Evolutionary conservation across 2,797 vertebrate genomes (phyloP).

Genomic region (Labroides dimidiatus): DNA sequence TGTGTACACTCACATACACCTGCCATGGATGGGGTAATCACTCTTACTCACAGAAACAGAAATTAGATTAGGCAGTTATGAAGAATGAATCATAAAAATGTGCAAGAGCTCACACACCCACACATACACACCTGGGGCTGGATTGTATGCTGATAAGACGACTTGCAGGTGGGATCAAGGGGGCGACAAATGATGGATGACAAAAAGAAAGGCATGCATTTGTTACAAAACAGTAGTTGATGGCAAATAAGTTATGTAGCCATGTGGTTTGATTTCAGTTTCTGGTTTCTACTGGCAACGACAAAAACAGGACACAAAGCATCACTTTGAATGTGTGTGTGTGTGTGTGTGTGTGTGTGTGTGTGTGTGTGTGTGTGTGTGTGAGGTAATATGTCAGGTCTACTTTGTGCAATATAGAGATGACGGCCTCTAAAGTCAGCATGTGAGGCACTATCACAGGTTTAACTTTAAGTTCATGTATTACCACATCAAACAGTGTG

Average conservation of each 20-base stretch:
- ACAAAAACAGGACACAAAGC: slow-evolving; percentile 64
- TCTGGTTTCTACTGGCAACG: slow-evolving; percentile 68
- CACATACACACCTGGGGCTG: slow-evolving; percentile 50
- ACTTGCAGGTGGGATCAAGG: slow-evolving; percentile 51
- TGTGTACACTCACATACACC: slow-evolving; percentile 31
- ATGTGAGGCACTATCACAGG: slow-evolving; percentile 54
- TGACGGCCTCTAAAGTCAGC: slow-evolving; percentile 39
- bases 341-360: background rate
- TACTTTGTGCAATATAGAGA: slow-evolving; percentile 20
- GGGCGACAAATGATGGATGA: slow-evolving; percentile 60
- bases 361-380: slow-evolving; percentile 25
- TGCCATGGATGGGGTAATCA: slow-evolving; percentile 50
- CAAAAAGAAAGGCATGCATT: slow-evolving; percentile 56
- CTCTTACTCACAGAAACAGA: slow-evolving; percentile 40
- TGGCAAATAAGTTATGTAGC: slow-evolving; percentile 49
- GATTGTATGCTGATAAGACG: slow-evolving; percentile 49
- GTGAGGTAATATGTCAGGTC: slow-evolving; percentile 37
- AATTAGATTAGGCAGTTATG: slow-evolving; percentile 64
- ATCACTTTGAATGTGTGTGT: background rate
- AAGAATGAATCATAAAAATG: slow-evolving; percentile 60
- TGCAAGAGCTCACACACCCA: slow-evolving; percentile 11
- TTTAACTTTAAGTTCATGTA: slow-evolving; percentile 52
- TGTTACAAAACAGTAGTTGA: slow-evolving; percentile 53
- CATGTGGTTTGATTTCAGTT: slow-evolving; percentile 56
- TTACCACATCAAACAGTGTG: slow-evolving; percentile 63